These are phyloP conservation scores for Tachystola acroxantha DNA, from an alignment of 2,888 invertebrate genomes.

Conservation along the genomic window DNA sequence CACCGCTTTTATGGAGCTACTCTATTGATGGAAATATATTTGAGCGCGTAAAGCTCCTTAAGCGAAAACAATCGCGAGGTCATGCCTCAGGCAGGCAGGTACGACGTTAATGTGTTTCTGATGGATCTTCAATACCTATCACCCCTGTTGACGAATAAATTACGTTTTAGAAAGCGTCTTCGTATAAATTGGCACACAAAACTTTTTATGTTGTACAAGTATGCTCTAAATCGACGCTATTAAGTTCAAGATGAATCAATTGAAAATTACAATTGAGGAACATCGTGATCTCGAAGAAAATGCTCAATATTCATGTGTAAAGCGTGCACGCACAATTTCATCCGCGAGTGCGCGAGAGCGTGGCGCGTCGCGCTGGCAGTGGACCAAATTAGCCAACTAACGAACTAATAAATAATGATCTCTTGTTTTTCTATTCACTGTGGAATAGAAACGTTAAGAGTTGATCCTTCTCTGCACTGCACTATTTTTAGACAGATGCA, in stretches of 20 bases:
- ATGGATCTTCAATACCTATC: constrained; percentile 63
- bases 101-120: constrained; percentile 72
- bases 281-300: constrained; percentile 29
- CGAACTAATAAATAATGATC: constrained; percentile 77
- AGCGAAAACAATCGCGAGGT: constrained; percentile 46
- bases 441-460: constrained; percentile 70
- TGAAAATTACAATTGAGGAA: constrained; percentile 3
- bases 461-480: constrained; percentile 56
- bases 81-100: constrained; percentile 29
- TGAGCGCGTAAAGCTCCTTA: constrained; percentile 22
- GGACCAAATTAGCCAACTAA: constrained; percentile 77
- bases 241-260: constrained; percentile 5
- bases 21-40: constrained; percentile 13
- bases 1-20: background rate
- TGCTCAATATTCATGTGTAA: constrained; percentile 42
- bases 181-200: background rate
- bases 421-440: constrained; percentile 75
- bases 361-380: constrained; percentile 59
- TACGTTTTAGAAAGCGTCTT: constrained; percentile 28
- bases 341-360: constrained; percentile 68
- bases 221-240: background rate
- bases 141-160: constrained; percentile 53
- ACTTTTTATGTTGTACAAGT: constrained; percentile 3
- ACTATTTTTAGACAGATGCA: constrained; percentile 69
- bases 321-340: constrained; percentile 66